Evolutionary conservation across 1,140 invertebrate species (phyloP), one percentile per base, ranked within the genome.

Genomic region (Formica selysi): DNA sequence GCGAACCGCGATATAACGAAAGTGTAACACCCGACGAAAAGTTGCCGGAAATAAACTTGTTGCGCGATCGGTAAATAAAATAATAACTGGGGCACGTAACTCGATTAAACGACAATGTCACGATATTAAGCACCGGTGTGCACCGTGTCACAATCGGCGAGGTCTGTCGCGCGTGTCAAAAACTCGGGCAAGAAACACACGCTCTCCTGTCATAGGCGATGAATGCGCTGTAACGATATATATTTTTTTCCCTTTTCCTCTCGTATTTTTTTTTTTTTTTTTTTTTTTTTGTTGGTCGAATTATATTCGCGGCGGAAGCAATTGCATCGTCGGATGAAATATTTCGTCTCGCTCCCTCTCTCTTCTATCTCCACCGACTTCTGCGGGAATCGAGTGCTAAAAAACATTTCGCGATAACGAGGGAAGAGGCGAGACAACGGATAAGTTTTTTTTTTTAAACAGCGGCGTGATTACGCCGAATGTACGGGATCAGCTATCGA

Each of bases 401-500:
- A 68, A 76, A 81, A 70, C 26, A 81, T 81, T 81, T 81, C 19
- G 36, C 32, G 26, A 73, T 32, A 73, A 81, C 44, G 38, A n/a
- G n/a, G 4, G 11, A n/a, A 71, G 26, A 16, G 44, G 2, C 5
- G 74, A 29, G 7, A 51, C 32, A n/a, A 7, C 19, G 59, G 44
- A 59, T 85, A 7, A 13, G 10, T 29, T 36, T 74, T 19, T 74
- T 88, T 89, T 74, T 16, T n/a, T 11, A 59, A 80, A 48, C 68
- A 29, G 38, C 29, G 51, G 22, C 79, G 62, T 86, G 89, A 90
- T 90, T 90, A 90, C 85, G 80, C 54, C 74, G 78, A 84, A 71
- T 68, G 78, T 65, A 51, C 83, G 78, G 65, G 76, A 88, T 90
- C 88, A 87, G 88, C 89, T 85, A 76, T 65, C 85, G 51, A 26